Conservation (phyloP, 2,113 vertebrate genomes). For the Hippocampus mohnikei region DNA sequence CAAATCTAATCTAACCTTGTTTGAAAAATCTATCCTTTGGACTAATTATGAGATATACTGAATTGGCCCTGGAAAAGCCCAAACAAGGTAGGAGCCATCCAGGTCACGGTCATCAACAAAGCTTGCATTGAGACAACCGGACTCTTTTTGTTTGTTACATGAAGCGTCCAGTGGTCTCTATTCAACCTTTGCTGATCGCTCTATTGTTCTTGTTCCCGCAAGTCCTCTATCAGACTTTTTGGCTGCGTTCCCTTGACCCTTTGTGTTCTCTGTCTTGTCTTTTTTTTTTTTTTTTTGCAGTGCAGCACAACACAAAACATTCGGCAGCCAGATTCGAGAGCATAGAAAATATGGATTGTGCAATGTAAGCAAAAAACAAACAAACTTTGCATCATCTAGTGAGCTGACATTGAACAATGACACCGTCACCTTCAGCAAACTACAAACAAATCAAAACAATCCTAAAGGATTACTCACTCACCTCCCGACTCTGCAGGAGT, state of each 20-base stretch:
- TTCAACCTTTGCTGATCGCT: background rate
- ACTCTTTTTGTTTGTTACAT: background rate
- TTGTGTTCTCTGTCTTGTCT: too few relatives aligned
- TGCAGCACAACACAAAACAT: background rate
- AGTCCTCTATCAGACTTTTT: background rate
- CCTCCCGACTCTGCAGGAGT: constrained; percentile 45
- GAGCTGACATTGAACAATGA: constrained; percentile 10
- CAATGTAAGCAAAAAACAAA: background rate
- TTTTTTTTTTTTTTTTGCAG: background rate
- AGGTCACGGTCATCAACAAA: background rate
- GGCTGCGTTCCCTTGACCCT: background rate
- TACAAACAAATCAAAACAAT: background rate
- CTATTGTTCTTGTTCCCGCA: background rate
- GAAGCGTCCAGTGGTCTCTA: background rate
- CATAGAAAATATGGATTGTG: background rate
- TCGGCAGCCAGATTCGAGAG: background rate
- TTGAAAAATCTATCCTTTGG: too few relatives aligned
- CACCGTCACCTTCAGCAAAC: background rate
- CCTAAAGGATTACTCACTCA: constrained; percentile 44
- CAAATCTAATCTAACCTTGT: too few relatives aligned
- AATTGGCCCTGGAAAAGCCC: background rate
- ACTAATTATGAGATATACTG: background rate
- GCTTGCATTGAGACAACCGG: background rate
- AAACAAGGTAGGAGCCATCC: background rate
- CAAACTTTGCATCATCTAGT: constrained; percentile 6